Evolutionary conservation across 2,888 invertebrate genomes (phyloP).

Genomic region (Hirtodrosophila confusa): DNA sequence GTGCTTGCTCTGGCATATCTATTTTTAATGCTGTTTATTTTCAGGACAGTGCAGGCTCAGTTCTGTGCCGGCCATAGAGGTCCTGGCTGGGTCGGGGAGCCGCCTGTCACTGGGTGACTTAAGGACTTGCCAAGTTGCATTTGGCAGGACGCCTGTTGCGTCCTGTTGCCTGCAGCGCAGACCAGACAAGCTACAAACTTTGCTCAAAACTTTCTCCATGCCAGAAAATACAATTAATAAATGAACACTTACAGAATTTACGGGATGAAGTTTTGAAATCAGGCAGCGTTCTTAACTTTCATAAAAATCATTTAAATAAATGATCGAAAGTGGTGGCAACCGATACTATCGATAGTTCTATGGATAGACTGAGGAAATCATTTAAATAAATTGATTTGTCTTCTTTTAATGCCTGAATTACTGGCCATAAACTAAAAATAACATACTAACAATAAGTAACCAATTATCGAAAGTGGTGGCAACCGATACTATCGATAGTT

Average conservation of each 20-base stretch:
- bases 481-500: too few relatives aligned
- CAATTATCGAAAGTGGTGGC: too few relatives aligned
- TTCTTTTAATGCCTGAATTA: too few relatives aligned
- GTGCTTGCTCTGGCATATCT: slow-evolving; percentile 15
- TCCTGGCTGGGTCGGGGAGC: neutral
- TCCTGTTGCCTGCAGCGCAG: slow-evolving; percentile 12
- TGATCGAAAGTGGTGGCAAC: too few relatives aligned
- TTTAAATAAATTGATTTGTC: too few relatives aligned
- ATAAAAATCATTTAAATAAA: too few relatives aligned
- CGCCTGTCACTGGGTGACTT: slow-evolving; percentile 19
- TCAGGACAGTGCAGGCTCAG: slow-evolving; percentile 22
- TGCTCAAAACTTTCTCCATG: slow-evolving; percentile 28
- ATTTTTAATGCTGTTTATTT: slow-evolving; percentile 54
- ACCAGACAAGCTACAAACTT: slow-evolving; percentile 21
- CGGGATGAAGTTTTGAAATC: neutral
- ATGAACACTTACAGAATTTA: neutral
- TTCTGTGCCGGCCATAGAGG: too few relatives aligned
- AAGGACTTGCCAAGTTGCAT: slow-evolving; percentile 21
- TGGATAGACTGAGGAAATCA: too few relatives aligned
- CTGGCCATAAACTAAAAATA: too few relatives aligned
- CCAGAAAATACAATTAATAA: slow-evolving; percentile 5
- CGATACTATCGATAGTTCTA: too few relatives aligned
- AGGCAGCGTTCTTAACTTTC: too few relatives aligned
- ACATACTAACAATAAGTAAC: too few relatives aligned
- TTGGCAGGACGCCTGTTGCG: neutral